Base-by-base conservation (phyloP, 1,140 invertebrate genomes). In the Trialeurodes vaporariorum region DNA sequence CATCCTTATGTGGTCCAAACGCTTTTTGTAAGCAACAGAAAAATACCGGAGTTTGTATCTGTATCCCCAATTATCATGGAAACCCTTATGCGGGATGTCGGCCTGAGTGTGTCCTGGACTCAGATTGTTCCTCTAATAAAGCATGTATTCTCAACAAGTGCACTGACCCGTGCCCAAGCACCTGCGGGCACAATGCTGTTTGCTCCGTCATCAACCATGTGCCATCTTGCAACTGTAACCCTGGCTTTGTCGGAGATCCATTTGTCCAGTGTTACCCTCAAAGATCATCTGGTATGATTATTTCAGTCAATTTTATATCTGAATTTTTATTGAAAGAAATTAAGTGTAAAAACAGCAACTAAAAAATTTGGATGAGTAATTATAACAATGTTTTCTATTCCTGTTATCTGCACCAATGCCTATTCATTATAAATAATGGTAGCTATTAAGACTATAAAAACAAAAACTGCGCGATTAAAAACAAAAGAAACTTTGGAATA, bases 1-100 rank as follows among this genome's bases (percentile, higher is more conserved):
- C 84, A 21, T 82, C 80, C 12, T 84, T 85, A n/a, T 91, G 88
- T 75, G 88, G 88, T 25, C 75, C 83, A 0, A 89, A 89, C 73
- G 82, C 87, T 5, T 73, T 75, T 13, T 81, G 80, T 67, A 74
- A 71, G 23, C 76, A 84, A 71, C 86, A 84, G 69, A 77, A 75
- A 59, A 76, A 82, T 17, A 81, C 83, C 72, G 86, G 83, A 69
- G 75, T 76, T 34, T 87, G 87, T 73, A 81, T 80, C 25, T 89
- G 87, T 75, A 75, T 83, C 65, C 69, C 79, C 1, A 83, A 84
- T 67, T 88, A 85, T 75, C 79, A 81, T 63, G 87, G 87, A 59
- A 81, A 85, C 77, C 82, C 70, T 24, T 71, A 71, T 40, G 70
- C 69, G 26, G 70, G 81, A 11, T 85, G 84, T 70, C 77, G 82